A percentile compares a stretch with the other conserved stretches of the same genome.
These are phyloP conservation scores for Xiphias gladius DNA, from an alignment of 2,113 vertebrate species.

Conservation along the genomic window DNA sequence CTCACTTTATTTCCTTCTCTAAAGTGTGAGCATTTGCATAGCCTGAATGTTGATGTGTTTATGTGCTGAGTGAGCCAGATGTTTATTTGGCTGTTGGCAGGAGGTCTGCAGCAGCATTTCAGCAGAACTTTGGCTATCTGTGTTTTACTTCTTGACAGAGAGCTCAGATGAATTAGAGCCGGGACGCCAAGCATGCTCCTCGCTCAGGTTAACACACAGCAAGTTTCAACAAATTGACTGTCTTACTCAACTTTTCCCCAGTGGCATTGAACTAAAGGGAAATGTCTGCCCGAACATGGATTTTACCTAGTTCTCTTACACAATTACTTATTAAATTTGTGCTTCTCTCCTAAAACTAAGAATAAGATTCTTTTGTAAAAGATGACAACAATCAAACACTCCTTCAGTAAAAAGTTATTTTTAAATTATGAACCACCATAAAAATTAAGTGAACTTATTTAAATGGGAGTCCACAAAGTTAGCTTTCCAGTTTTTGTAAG, in stretches of 20 bases:
- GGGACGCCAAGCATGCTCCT: conserved; percentile 5
- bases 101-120: conserved; percentile 34
- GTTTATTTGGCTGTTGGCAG: conserved; percentile 55
- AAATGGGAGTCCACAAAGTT: background rate
- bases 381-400: background rate
- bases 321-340: background rate
- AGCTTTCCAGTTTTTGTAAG: background rate
- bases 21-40: conserved; percentile 22
- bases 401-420: background rate
- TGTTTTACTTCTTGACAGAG: conserved; percentile 51
- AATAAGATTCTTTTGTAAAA: background rate
- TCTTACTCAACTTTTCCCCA: conserved; percentile 13
- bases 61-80: conserved; percentile 45
- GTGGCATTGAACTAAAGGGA: background rate
- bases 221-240: conserved; percentile 11
- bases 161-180: conserved; percentile 12
- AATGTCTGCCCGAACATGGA: background rate
- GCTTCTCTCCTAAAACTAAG: too few relatives aligned
- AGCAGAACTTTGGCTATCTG: conserved; percentile 61
- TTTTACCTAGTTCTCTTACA: background rate
- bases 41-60: conserved; percentile 9
- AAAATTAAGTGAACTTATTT: background rate
- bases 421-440: background rate
- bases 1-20: conserved; percentile 37
- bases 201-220: conserved; percentile 33